phyloP scores from a whole-genome alignment of 2,888 invertebrate species.

The Ectobius pallidus region DNA sequence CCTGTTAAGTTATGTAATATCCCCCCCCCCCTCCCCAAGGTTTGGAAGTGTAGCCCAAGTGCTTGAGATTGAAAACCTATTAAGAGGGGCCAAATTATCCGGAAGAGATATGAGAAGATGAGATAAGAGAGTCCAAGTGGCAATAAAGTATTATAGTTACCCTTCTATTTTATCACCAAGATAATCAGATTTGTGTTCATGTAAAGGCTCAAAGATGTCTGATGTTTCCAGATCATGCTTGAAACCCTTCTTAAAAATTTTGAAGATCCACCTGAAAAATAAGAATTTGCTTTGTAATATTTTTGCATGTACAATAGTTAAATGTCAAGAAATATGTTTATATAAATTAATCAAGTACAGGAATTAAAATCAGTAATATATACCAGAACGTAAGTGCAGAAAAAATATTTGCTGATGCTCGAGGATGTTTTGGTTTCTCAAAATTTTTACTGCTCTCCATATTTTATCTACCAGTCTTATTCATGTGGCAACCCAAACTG shows the following conservation, averaged over 20 bases:
- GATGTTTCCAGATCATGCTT: conserved; percentile 67
- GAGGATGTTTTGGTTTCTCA: conserved; percentile 62
- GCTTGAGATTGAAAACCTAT: too few species aligned
- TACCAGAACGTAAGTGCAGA: conserved; percentile 72
- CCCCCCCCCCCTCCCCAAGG: too few species aligned
- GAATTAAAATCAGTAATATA: too few species aligned
- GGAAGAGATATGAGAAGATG: too few species aligned
- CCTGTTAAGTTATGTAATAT: too few species aligned
- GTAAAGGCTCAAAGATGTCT: conserved; percentile 70
- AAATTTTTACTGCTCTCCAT: conserved; percentile 60
- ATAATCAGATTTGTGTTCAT: conserved; percentile 70
- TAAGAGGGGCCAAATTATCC: too few species aligned
- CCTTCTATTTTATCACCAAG: conserved; percentile 66
- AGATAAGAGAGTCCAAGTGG: too few species aligned
- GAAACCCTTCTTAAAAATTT: conserved; percentile 71
- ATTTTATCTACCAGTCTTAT: background rate
- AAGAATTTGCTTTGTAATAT: too few species aligned
- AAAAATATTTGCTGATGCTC: conserved; percentile 62
- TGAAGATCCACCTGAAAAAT: conserved; percentile 68
- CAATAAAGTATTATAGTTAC: too few species aligned
- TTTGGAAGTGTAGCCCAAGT: too few species aligned
- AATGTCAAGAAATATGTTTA: too few species aligned
- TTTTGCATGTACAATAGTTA: background rate
- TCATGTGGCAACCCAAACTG: background rate
- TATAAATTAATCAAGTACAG: too few species aligned